A percentile compares a stretch with the other conserved stretches of the same genome.
Conservation (phyloP, 2,113 vertebrate species). For the Clarias macrocephalus region DNA sequence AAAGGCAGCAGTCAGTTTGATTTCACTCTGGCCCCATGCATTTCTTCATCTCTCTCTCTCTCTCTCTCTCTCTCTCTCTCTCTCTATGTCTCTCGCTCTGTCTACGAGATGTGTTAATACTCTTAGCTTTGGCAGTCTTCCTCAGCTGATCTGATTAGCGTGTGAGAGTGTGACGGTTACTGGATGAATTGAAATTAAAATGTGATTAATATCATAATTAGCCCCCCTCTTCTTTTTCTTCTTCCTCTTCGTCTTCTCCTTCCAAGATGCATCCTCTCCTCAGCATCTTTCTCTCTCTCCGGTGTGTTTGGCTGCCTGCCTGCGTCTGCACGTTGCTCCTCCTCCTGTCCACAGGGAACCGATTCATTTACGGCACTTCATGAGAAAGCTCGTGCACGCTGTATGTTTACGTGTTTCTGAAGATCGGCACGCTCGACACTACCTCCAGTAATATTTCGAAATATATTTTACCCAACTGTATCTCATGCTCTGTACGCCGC, state of each 20-base stretch:
- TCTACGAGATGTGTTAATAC: constrained; percentile 68
- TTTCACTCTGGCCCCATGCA: constrained; percentile 59
- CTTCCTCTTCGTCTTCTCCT: constrained; percentile 28
- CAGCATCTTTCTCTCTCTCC: constrained; percentile 14
- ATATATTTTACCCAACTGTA: neutral
- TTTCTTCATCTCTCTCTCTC: constrained; percentile 51
- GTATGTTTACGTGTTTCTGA: neutral
- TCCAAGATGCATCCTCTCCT: constrained; percentile 52
- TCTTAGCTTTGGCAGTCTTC: constrained; percentile 64
- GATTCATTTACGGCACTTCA: constrained; percentile 10
- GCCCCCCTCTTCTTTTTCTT: constrained; percentile 41
- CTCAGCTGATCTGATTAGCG: constrained; percentile 69
- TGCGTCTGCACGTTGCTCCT: constrained; percentile 12
- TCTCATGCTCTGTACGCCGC: too few species aligned
- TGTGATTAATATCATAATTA: constrained; percentile 72
- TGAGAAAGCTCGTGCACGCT: neutral
- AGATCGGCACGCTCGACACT: neutral
- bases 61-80: constrained; percentile 50
- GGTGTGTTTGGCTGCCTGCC: constrained; percentile 57
- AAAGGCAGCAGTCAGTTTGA: constrained; percentile 58
- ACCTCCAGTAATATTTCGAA: neutral
- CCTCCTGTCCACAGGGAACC: constrained; percentile 23
- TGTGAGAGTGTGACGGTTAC: constrained; percentile 56
- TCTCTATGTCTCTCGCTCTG: constrained; percentile 12
- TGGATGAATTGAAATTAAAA: constrained; percentile 68